phyloP scores from a whole-genome alignment of 2,888 invertebrate species.

The Tillus elongatus region DNA sequence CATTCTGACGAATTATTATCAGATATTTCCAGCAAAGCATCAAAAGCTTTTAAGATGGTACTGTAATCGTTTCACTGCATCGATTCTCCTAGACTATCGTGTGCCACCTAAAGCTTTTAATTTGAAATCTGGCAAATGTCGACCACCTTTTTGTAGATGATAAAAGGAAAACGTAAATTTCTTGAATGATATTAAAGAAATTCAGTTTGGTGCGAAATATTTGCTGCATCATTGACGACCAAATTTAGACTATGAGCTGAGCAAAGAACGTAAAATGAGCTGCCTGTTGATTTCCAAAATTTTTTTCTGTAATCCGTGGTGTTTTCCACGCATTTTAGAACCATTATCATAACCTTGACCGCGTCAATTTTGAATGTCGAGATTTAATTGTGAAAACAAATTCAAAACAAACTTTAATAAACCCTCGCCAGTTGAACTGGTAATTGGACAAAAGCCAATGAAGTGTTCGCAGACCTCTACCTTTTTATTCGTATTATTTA shows the following conservation, averaged over 20 bases:
- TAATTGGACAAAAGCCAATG: slow-evolving; percentile 18
- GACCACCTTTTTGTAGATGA: slow-evolving; percentile 13
- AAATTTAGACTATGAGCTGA: slow-evolving; percentile 25
- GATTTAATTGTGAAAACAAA: slow-evolving; percentile 14
- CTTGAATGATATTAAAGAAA: slow-evolving; percentile 15
- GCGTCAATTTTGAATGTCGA: slow-evolving; percentile 19
- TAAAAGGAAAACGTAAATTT: slow-evolving; percentile 24
- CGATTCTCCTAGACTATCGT: too few species aligned
- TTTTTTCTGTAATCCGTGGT: slow-evolving; percentile 24
- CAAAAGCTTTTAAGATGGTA: not conserved
- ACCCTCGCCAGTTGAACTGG: slow-evolving; percentile 19
- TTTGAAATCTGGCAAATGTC: slow-evolving; percentile 1
- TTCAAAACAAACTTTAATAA: slow-evolving; percentile 18
- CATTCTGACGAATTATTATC: not conserved
- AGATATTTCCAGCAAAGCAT: too few species aligned
- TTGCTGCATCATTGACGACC: slow-evolving; percentile 27
- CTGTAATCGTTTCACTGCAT: not conserved
- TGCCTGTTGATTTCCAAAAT: slow-evolving; percentile 22
- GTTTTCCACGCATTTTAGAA: slow-evolving; percentile 25
- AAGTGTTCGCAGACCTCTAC: slow-evolving; percentile 18
- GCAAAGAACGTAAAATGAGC: slow-evolving; percentile 27
- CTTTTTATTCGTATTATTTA: slow-evolving; percentile 10
- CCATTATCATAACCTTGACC: slow-evolving; percentile 28
- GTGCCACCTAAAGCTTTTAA: slow-evolving; percentile 3
- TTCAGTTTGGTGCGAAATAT: slow-evolving; percentile 16